Evolutionary conservation across 1,140 invertebrate genomes (phyloP), one percentile per base, ranked within the genome.

Genomic region (Conopomorpha cramerella): DNA sequence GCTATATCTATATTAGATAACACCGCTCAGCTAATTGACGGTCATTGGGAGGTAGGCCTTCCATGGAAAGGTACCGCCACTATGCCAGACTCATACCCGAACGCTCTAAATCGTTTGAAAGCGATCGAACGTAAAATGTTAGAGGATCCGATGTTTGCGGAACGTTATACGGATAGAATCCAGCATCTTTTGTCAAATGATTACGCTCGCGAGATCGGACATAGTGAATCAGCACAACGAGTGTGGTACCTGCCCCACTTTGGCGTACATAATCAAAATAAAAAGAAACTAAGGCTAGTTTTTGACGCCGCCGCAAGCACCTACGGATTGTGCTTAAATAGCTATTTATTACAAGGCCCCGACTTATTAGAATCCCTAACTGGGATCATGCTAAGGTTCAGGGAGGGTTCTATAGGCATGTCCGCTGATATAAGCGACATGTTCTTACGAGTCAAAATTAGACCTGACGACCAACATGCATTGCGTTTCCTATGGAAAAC

Each of bases 401-500:
- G 55, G 12, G 40, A 59, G 33, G 28, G 42, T 30, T 18, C 2
- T 8, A 36, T 49, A 4, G 55, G 34, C 7, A 23, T 48, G 4
- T 14, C 17, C 8, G 45, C 35, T 0, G 45, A 48, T 16, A 41
- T 51, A 10, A 26, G n/a, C 16, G 47, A 50, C 12, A 46, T 47
- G 37, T 47, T 38, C 32, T 29, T 42, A 6, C 34, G 35, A 2
- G 19, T 51, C 0, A 48, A 45, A 26, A 45, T 48, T 2, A 3
- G 32, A 13, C 8, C 8, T 17, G 16, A 46, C n/a, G n/a, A n/a
- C n/a, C n/a, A n/a, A n/a, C n/a, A 51, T 19, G 34, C 33, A 10
- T 42, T 56, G 26, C 16, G 49, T 8, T 56, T 56, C 34, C 34
- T 56, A 19, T 52, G 46, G 51, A 11, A 43, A 26, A 37, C 43